Evolutionary conservation across 2,888 invertebrate genomes (phyloP), one percentile per base, ranked within the genome.

Genomic region (Eugnorisma glareosa): DNA sequence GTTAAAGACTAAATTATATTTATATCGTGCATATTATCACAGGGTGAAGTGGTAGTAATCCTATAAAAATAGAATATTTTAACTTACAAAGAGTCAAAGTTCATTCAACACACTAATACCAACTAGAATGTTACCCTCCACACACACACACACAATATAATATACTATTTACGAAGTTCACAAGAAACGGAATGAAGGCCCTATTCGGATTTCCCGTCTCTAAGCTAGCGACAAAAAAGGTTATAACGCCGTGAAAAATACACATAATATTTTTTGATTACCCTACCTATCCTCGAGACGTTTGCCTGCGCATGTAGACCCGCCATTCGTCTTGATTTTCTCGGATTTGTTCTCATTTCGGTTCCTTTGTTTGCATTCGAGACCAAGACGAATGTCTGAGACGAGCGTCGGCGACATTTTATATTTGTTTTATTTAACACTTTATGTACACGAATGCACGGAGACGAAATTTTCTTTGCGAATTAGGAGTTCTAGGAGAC

Each of bases 251-350:
- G 63, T 69, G 81, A 81, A 78, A 84, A 86, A 86, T 77, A 81
- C 82, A 76, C 73, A 84, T 81, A 81, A 86, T 85, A 86, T 86
- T 77, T 85, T 79, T 75, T 79, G 81, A 79, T 85, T 85, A 84
- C 76, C 67, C 74, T 78, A 73, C 85, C 76, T 80, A 80, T 59
- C 31, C 57, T 37, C 61, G 13, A 68, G 64, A 80, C 43, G 73
- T 71, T 69, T 74, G 48, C 71, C 40, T 48, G 59, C 15, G 31
- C 68, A 31, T 74, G 84, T 85, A 78, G 77, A 37, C 35, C 57
- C 7, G 51, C 80, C 66, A 83, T 86, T 64, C 67, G 48, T 83
- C 64, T 77, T 77, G 64, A 80, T 81, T 86, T 66, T 18, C 73
- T 59, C 57, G 77, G 81, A 85, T 71, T 82, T 75, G 67, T 86